Percentiles rank a stretch among this genome's conserved stretches.
Conservation (phyloP, 2,888 invertebrate species). For the Arrhopalites spinosus region DNA sequence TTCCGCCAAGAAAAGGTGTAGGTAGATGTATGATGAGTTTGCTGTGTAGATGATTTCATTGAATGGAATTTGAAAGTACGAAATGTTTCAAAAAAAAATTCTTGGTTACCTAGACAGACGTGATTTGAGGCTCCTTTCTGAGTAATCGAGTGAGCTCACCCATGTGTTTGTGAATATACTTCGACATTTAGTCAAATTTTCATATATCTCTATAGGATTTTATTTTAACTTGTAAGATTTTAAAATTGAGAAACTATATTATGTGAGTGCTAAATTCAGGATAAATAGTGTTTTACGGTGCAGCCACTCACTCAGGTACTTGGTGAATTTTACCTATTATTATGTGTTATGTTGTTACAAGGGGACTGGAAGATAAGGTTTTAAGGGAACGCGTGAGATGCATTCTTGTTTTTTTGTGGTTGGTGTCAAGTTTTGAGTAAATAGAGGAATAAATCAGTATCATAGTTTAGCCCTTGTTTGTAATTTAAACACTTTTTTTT, state of each 20-base stretch:
- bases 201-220: too few species aligned
- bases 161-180: too few species aligned
- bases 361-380: not conserved
- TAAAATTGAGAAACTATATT: constrained; percentile 1
- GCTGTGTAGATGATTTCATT: too few species aligned
- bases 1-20: too few species aligned
- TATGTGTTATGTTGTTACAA: not conserved
- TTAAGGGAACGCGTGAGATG: not conserved
- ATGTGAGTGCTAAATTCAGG: constrained; percentile 18
- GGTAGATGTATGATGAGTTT: too few species aligned
- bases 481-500: not conserved
- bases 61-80: too few species aligned
- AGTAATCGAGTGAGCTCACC: too few species aligned
- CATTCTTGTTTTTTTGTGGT: not conserved
- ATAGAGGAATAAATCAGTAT: not conserved
- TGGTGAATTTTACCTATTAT: not conserved
- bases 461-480: not conserved
- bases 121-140: too few species aligned
- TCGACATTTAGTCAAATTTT: too few species aligned
- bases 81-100: too few species aligned
- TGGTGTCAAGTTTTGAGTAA: constrained; percentile 4
- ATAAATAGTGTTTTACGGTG: constrained; percentile 2
- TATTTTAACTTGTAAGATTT: constrained; percentile 10
- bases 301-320: not conserved
- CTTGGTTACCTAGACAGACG: too few species aligned